These are phyloP conservation scores for Heliopora coerulea DNA, from an alignment of 92 coral and sea anemone species.

Conservation along the genomic window DNA sequence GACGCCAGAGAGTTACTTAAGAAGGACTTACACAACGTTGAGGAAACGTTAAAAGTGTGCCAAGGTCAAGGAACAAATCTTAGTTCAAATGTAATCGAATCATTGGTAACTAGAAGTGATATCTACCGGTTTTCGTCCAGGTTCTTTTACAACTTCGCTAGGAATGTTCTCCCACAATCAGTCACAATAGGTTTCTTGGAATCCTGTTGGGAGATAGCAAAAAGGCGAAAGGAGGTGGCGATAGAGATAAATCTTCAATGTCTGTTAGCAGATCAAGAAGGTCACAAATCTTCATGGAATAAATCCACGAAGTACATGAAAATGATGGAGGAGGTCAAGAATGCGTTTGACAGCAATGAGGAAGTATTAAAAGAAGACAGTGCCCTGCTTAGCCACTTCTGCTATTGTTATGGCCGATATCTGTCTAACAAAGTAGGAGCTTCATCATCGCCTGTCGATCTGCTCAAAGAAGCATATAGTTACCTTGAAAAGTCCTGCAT, in stretches of 20 bases:
- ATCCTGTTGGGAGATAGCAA: not conserved
- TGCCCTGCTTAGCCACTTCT: no score
- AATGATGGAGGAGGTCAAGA: no score
- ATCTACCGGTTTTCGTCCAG: conserved; percentile 16
- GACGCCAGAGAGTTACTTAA: not conserved
- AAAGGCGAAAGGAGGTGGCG: not conserved
- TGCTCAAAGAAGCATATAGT: not conserved
- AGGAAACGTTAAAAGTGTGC: conserved; percentile 10
- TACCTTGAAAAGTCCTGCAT: not conserved
- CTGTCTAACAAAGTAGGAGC: no score
- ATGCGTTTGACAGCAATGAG: no score
- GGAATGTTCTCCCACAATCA: conserved; percentile 4
- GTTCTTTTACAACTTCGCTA: conserved; percentile 10
- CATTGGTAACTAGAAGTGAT: conserved; percentile 6
- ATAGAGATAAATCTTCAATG: conserved; percentile 14
- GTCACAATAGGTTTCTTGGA: conserved; percentile 3
- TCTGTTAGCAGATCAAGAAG: conserved; percentile 28
- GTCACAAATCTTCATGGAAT: conserved; percentile 8
- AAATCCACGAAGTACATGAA: no score
- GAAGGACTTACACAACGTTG: conserved; percentile 28
- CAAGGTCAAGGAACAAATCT: not conserved
- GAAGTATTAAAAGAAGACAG: no score
- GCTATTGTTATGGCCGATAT: no score
- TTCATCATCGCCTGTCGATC: not conserved
- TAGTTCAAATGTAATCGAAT: not conserved